Evolutionary conservation across 2,888 invertebrate species (phyloP).

Genomic region (Desoria tigrina): DNA sequence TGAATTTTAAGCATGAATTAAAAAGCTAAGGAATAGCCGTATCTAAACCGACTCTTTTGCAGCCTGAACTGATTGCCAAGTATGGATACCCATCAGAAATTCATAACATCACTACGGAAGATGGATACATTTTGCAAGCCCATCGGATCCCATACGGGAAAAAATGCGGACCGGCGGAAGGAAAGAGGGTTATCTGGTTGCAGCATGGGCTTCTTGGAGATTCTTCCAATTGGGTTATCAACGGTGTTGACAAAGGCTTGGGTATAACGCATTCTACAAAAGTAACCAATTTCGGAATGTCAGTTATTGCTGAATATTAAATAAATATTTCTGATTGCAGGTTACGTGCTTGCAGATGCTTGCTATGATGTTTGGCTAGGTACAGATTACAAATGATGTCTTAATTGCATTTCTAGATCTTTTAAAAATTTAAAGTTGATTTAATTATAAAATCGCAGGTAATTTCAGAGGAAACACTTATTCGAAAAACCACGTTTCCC

Average conservation of each 20-base stretch:
- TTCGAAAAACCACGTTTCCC: slow-evolving; percentile 39
- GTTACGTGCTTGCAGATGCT: slow-evolving; percentile 46
- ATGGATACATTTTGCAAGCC: slow-evolving; percentile 16
- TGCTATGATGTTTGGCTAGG: slow-evolving; percentile 53
- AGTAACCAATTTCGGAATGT: background rate
- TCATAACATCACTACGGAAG: slow-evolving; percentile 25
- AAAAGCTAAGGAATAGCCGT: no score
- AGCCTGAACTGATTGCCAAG: slow-evolving; percentile 46
- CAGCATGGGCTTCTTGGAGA: slow-evolving; percentile 28
- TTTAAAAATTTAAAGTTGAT: background rate
- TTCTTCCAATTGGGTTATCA: slow-evolving; percentile 25
- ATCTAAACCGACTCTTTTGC: no score
- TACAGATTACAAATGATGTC: background rate
- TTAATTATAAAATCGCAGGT: background rate
- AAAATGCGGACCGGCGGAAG: slow-evolving; percentile 28
- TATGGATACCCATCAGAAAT: slow-evolving; percentile 47
- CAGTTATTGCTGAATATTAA: no score
- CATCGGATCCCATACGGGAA: slow-evolving; percentile 45
- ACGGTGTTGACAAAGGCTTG: background rate
- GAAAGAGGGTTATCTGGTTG: slow-evolving; percentile 13
- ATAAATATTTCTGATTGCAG: slow-evolving; percentile 21
- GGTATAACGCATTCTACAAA: background rate
- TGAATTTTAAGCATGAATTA: no score
- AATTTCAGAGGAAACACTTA: slow-evolving; percentile 49
- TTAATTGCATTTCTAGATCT: background rate